Conservation (phyloP, 2,113 vertebrate genomes). For the Thunnus thynnus region DNA sequence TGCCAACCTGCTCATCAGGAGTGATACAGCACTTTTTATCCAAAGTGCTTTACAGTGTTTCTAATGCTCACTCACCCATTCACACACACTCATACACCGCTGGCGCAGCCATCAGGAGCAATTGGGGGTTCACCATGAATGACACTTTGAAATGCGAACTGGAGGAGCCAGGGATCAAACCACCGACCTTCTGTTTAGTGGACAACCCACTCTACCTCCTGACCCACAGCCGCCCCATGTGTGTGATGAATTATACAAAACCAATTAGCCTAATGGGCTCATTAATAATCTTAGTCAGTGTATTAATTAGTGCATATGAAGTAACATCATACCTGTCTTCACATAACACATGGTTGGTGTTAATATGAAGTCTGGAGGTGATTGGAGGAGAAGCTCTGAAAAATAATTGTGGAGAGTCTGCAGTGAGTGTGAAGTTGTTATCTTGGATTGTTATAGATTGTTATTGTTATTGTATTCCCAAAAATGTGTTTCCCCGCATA, state of each 20-base stretch:
- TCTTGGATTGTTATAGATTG: background rate
- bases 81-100: no score
- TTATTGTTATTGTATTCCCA: background rate
- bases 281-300: background rate
- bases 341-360: background rate
- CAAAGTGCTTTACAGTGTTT: no score
- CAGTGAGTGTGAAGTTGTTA: background rate
- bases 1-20: no score
- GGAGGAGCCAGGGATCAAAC: no score
- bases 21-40: no score
- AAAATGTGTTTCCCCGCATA: background rate
- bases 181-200: no score
- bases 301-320: conserved; percentile 24
- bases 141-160: no score
- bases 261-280: conserved; percentile 6
- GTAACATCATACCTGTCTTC: background rate
- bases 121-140: no score
- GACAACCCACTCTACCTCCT: no score
- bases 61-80: no score
- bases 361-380: background rate
- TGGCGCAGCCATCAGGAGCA: no score
- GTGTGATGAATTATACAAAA: background rate
- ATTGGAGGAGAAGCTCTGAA: background rate
- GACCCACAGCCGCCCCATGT: no score
- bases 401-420: background rate